phyloP scores from a whole-genome alignment of 2,797 vertebrate species.

The Megaceryle alcyon region DNA sequence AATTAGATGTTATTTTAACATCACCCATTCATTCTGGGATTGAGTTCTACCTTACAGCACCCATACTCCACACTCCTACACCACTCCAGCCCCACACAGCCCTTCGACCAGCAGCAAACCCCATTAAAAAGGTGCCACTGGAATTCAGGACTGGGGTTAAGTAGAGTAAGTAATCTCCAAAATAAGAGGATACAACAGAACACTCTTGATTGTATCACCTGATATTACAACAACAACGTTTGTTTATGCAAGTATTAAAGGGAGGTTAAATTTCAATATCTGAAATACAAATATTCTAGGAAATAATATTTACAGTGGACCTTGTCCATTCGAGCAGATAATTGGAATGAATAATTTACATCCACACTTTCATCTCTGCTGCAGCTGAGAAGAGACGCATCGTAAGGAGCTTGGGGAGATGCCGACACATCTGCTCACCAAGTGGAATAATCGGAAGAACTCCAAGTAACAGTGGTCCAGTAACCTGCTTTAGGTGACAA shows the following conservation, averaged over 20 bases:
- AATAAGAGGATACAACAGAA: not conserved
- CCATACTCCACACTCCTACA: not conserved
- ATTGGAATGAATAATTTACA: slow-evolving; percentile 84
- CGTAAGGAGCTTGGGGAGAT: slow-evolving; percentile 74
- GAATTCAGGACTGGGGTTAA: not conserved
- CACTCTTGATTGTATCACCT: not conserved
- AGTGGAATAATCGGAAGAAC: slow-evolving; percentile 62
- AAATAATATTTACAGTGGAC: slow-evolving; percentile 56
- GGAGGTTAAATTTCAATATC: slow-evolving; percentile 43
- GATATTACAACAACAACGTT: not conserved
- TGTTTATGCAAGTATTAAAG: slow-evolving; percentile 32
- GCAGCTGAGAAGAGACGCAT: slow-evolving; percentile 58
- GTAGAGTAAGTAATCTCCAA: not conserved
- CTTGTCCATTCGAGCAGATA: slow-evolving; percentile 69
- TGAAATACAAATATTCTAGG: slow-evolving; percentile 60
- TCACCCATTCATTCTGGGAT: not conserved
- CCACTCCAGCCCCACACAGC: not conserved
- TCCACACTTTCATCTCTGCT: slow-evolving; percentile 69
- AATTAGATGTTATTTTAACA: not conserved
- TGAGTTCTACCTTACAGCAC: not conserved
- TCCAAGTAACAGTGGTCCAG: slow-evolving; percentile 42
- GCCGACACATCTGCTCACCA: slow-evolving; percentile 73
- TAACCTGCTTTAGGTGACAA: slow-evolving; percentile 11
- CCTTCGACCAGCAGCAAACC: not conserved
- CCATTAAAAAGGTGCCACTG: not conserved